Base-by-base conservation (phyloP, 2,888 invertebrate species). In the Apotomis capreana region DNA sequence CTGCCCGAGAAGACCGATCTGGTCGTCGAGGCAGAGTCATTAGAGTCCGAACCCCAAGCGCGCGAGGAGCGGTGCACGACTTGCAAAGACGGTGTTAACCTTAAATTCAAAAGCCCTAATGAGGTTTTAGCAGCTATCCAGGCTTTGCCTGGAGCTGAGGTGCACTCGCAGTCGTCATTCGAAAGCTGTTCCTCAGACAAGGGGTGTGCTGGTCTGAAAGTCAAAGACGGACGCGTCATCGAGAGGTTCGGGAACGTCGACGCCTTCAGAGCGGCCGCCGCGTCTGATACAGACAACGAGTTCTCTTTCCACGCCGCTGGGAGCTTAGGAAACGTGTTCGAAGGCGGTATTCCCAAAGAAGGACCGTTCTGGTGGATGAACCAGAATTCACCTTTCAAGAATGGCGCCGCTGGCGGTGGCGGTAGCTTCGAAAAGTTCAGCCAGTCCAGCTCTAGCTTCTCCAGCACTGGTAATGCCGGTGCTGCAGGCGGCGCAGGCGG, bases 351-450 rank as follows among this genome's bases (percentile, higher is more conserved):
- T 0, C 82, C 87, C 0, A 83, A 82, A 3, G 85, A 86, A n/a
- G 87, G 85, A 13, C 93, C 93, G 0, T 95, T 92, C 83, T 95
- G 95, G 95, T 95, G 95, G 95, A 94, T 94, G 90, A 90, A 90
- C 74, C 87, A 94, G 40, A 87, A 95, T 76, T 94, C 94, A 0
- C 95, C 95, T 0, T 94, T 95, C 82, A 94, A 94, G 78, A 89
- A 87, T 64, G 85, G 89, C 0, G 84, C 87, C 70, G 89, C 88
- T 0, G 85, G 79, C 3, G 81, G 78, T 4, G 84, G 85, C 36
- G 86, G 83, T 0, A 85, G 80, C 67, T 89, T 84, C 6, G 87
- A 89, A 70, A 92, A 91, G 69, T 89, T 85, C 80, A 90, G 87
- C 79, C 87, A 92, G 69, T 85, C 84, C 3, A 88, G 87, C 68